Evolutionary conservation across 2,888 invertebrate species (phyloP).

Genomic region (Sepiola atlantica): DNA sequence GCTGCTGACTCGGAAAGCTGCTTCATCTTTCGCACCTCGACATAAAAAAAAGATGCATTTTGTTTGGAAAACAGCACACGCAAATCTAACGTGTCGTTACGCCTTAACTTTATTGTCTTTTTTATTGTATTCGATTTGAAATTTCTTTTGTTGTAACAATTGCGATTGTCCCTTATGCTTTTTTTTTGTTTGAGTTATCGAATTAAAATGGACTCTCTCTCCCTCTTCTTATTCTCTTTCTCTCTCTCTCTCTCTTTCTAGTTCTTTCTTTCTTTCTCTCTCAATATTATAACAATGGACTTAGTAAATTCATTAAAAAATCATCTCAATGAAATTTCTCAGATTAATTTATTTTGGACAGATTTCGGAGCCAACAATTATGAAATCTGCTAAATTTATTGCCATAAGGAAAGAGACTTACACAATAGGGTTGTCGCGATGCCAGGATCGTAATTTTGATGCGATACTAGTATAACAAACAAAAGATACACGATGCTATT

Average conservation of each 20-base stretch:
- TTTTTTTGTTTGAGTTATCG: neutral
- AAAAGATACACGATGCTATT: too few relatives aligned
- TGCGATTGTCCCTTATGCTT: neutral
- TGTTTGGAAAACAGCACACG: slow-evolving; percentile 15
- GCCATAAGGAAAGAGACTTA: too few relatives aligned
- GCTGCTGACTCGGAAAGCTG: slow-evolving; percentile 32
- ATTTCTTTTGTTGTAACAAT: neutral
- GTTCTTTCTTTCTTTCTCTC: too few relatives aligned
- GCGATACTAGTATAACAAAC: too few relatives aligned
- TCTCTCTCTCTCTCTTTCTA: too few relatives aligned
- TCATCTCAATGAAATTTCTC: neutral
- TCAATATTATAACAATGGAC: neutral
- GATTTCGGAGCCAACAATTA: neutral
- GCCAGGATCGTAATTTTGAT: too few relatives aligned
- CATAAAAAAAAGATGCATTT: too few relatives aligned
- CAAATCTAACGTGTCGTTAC: neutral
- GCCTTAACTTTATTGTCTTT: neutral
- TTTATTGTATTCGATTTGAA: neutral
- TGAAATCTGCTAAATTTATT: too few relatives aligned
- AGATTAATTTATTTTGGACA: neutral
- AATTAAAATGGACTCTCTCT: neutral
- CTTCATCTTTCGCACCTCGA: neutral
- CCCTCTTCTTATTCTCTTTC: neutral
- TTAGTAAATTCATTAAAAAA: neutral
- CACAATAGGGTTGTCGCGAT: too few relatives aligned